Percentiles rank a stretch among this genome's conserved stretches.
Conservation (phyloP, 2,888 invertebrate species). For the Rambutsinella grinnellia region DNA sequence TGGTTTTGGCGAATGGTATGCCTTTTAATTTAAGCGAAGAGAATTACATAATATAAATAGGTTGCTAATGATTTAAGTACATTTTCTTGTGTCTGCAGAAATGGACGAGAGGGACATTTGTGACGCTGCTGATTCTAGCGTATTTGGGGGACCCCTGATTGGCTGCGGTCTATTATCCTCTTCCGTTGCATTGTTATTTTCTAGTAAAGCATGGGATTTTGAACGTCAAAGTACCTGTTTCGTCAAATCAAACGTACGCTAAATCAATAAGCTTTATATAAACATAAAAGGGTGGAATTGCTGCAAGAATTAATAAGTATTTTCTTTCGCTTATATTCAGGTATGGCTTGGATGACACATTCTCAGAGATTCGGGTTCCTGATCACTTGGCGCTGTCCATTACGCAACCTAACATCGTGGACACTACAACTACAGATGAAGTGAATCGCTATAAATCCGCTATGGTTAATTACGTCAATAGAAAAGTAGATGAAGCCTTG, state of each 20-base stretch:
- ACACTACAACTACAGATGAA: slow-evolving; percentile 52
- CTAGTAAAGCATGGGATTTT: slow-evolving; percentile 56
- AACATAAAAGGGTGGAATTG: neutral
- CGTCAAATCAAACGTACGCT: slow-evolving; percentile 22
- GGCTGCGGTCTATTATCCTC: slow-evolving; percentile 57
- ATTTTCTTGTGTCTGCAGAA: no score
- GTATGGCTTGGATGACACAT: slow-evolving; percentile 46
- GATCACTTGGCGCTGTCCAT: slow-evolving; percentile 63
- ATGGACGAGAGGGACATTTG: slow-evolving; percentile 1
- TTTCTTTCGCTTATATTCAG: slow-evolving; percentile 10
- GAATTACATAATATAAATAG: no score
- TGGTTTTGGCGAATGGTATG: slow-evolving; percentile 46
- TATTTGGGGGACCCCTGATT: slow-evolving; percentile 56
- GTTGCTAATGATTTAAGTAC: no score
- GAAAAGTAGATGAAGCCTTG: slow-evolving; percentile 52
- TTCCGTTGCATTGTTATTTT: slow-evolving; percentile 41
- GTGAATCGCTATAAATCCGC: slow-evolving; percentile 63
- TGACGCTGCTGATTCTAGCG: slow-evolving; percentile 49
- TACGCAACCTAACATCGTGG: slow-evolving; percentile 52
- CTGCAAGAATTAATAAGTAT: neutral
- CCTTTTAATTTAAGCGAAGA: no score
- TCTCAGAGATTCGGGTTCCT: slow-evolving; percentile 59
- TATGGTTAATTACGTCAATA: slow-evolving; percentile 60
- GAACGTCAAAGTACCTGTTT: slow-evolving; percentile 16
- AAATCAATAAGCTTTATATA: neutral